phyloP scores from a whole-genome alignment of 2,797 vertebrate species.

The Xerus rutilus region DNA sequence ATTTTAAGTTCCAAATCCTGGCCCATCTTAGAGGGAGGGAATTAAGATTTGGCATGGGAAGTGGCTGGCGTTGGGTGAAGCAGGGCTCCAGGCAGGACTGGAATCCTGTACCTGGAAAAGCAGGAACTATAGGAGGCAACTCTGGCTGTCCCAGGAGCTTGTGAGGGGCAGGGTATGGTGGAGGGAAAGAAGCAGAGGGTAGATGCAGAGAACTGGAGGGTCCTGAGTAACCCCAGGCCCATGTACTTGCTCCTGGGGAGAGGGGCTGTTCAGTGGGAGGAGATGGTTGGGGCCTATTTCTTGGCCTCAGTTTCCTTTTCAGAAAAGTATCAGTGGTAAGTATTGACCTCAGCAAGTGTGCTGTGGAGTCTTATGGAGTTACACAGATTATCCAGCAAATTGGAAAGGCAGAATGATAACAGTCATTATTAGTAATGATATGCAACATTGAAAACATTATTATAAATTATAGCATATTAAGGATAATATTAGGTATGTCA shows the following conservation, averaged over 20 bases:
- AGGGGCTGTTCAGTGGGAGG: background rate
- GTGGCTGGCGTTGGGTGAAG: background rate
- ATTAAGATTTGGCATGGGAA: background rate
- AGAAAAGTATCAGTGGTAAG: background rate
- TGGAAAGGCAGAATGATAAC: background rate
- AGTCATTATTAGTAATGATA: constrained; percentile 68
- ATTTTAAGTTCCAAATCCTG: constrained; percentile 31
- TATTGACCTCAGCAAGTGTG: background rate
- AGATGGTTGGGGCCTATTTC: background rate
- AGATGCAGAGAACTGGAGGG: background rate
- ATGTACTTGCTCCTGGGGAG: background rate
- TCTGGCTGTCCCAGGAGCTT: background rate
- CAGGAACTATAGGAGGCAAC: background rate
- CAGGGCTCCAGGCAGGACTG: background rate
- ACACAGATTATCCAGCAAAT: background rate
- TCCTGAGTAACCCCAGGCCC: background rate
- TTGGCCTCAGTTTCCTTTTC: background rate
- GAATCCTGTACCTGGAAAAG: background rate
- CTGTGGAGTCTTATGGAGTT: background rate
- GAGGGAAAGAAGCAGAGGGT: background rate
- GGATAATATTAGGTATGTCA: constrained; percentile 17
- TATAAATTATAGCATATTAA: constrained; percentile 61
- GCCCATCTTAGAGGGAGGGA: background rate
- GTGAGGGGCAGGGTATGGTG: too few relatives aligned
- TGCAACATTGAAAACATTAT: constrained; percentile 64